phyloP scores from a whole-genome alignment of 2,888 invertebrate species.

The Ornithoptera priamus region DNA sequence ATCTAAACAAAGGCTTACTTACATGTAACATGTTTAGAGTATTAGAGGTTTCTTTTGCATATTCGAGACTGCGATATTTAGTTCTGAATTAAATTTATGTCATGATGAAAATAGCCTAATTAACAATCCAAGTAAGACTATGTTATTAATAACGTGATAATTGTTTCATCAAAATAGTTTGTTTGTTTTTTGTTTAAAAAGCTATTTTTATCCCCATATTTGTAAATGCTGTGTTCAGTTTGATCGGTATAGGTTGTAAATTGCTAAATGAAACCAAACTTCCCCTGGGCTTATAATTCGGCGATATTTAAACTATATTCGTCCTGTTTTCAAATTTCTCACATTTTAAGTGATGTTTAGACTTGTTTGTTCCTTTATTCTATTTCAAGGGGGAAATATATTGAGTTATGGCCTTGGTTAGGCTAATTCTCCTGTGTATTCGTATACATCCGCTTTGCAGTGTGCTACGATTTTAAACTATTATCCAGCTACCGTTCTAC shows the following conservation, averaged over 20 bases:
- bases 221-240: background rate
- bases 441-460: slow-evolving; percentile 69
- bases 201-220: background rate
- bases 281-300: background rate
- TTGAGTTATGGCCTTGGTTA: slow-evolving; percentile 60
- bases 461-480: slow-evolving; percentile 55
- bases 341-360: slow-evolving; percentile 49
- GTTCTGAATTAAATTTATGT: no score
- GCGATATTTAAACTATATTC: background rate
- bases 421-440: slow-evolving; percentile 59
- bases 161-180: background rate
- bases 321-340: slow-evolving; percentile 12
- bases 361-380: slow-evolving; percentile 60
- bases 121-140: no score
- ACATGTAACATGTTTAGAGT: no score
- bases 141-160: no score
- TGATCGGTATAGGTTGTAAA: background rate
- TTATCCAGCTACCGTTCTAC: slow-evolving; percentile 36
- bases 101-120: no score
- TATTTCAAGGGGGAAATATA: slow-evolving; percentile 57
- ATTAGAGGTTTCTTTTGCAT: no score
- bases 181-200: background rate
- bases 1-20: no score
- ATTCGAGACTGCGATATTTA: no score
- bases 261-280: background rate